Evolutionary conservation across 2,113 vertebrate genomes (phyloP), one percentile per base, ranked within the genome.

Genomic region (Protobothrops flavoviridis): DNA sequence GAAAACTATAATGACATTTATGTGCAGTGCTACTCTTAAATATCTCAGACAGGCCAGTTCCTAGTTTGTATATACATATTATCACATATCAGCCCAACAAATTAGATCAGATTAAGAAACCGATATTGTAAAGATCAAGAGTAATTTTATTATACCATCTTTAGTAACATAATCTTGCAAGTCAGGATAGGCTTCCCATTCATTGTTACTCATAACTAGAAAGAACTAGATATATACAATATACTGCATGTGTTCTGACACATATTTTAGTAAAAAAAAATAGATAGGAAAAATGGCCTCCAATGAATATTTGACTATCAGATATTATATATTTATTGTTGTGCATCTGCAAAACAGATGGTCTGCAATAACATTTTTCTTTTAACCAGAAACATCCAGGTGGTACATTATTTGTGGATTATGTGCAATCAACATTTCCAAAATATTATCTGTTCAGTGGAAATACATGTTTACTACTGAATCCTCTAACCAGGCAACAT

Each of bases 341-440:
- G 26, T 89, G 59, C 39, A 94, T 69, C 74, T 94, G 43, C 90
- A 95, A 96, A 96, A 93, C 97, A 98, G 97, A 97, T 98, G 97
- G 96, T 56, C 33, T 94, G 91, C 61, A 85, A 86, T 45, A 50
- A 81, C 5, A 86, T 92, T 96, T 94, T 97, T 97, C 96, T 97
- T 97, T 97, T 93, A 39, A 85, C 86, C 94, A 93, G 61, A 96
- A 57, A 91, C 10, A 95, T 56, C n/a, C 94, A 96, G 94, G 94
- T 94, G 94, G 92, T 94, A 96, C 96, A 97, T 95, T 94, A 96
- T 94, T 91, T 96, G 93, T 93, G 59, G 86, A 56, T 94, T 94
- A 95, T 94, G 90, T 94, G 17, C 90, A 97, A 93, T 90, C 87
- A 91, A 96, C 1, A 94, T 92, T 92, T 90, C 88, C 87, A 74